Base-by-base conservation (phyloP, 2,113 vertebrate species). In the Buteo buteo region DNA sequence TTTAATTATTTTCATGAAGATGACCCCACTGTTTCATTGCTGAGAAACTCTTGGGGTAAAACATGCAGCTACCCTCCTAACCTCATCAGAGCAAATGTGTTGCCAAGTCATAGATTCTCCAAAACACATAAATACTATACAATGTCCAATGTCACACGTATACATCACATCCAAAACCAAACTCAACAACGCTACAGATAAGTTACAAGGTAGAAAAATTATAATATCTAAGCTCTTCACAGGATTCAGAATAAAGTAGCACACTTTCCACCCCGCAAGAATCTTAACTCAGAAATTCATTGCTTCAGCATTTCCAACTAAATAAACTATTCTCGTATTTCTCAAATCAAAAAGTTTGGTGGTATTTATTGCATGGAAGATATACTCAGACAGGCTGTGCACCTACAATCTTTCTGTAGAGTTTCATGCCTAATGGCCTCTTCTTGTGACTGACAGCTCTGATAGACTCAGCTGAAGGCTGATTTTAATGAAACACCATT, bases 391-490 rank as follows among this genome's bases (percentile, higher is more conserved):
- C n/a, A 72, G 57, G 34, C 80, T 80, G 38, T 21, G 22, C 17
- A 76, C 42, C 52, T 67, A 54, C 28, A 82, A 66, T 69, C 58
- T 82, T 91, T 45, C 52, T 4, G 2, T 13, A 52, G 16, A 81
- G 54, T 65, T 91, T 49, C 52, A 87, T 38, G 70, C 38, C 62
- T 95, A 72, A 93, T 76, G 80, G 40, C 50, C 44, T 73, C 42
- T 85, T 76, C 62, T 79, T 73, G 29, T 89, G 91, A 95, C 66
- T 97, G 96, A 96, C 94, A 94, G 85, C 78, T 96, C 71, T 80
- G 66, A 91, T 54, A 93, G 66, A 45, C 32, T 77, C 54, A 62
- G 86, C 45, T 86, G 87, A 95, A 91, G 64, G 54, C n/a, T 80
- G 34, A 91, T 52, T 93, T 93, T 95, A 95, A 94, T 94, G 86